Percentiles rank a stretch among this genome's conserved stretches.
Evolutionary conservation across 2,797 vertebrate species (phyloP).

Genomic region (Pempheris klunzingeri): DNA sequence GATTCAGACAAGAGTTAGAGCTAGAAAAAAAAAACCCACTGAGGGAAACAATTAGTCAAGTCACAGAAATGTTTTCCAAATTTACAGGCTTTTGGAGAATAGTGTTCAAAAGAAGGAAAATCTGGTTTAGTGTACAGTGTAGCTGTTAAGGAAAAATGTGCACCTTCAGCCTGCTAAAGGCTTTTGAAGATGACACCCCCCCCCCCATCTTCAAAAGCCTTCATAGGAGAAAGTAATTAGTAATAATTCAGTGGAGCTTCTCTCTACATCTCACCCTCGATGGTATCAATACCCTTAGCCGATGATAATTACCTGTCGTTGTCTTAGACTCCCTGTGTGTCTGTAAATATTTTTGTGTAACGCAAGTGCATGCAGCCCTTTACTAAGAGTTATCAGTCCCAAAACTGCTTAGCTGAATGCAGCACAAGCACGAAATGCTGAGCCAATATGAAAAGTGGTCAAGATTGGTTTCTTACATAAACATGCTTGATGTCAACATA

Average conservation of each 20-base stretch:
- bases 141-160: conserved; percentile 25
- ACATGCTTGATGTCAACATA: neutral
- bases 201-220: too few species aligned
- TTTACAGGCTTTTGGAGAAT: conserved; percentile 16
- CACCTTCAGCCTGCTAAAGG: conserved; percentile 31
- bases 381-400: neutral
- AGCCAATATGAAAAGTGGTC: conserved; percentile 6
- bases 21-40: conserved; percentile 12
- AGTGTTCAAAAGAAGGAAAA: conserved; percentile 32
- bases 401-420: conserved; percentile 14
- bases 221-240: conserved; percentile 63
- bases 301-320: conserved; percentile 58
- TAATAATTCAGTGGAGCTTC: conserved; percentile 62
- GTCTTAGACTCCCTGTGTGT: conserved; percentile 23
- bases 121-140: conserved; percentile 22
- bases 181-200: conserved; percentile 60
- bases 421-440: neutral
- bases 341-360: conserved; percentile 15
- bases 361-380: conserved; percentile 14
- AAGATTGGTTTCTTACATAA: neutral
- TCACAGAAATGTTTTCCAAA: conserved; percentile 22
- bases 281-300: conserved; percentile 59
- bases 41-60: conserved; percentile 10
- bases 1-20: conserved; percentile 14
- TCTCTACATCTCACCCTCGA: conserved; percentile 48